Conservation (phyloP, 2,797 vertebrate species). For the Tragopan temminckii region DNA sequence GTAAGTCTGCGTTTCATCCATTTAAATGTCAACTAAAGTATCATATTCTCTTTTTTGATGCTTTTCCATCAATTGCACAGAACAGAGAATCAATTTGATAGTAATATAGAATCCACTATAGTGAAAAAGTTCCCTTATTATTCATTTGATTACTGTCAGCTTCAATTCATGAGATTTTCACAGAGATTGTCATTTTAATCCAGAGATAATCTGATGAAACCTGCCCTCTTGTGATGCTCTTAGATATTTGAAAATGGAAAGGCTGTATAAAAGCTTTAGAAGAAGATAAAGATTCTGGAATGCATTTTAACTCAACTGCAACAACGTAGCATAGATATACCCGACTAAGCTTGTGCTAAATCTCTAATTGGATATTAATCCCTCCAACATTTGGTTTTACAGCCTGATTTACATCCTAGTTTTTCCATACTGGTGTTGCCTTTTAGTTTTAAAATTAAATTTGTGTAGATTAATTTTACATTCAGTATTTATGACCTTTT, state of each 20-base stretch:
- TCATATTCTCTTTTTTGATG: background rate
- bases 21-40: background rate
- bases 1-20: background rate
- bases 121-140: background rate
- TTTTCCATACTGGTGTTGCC: background rate
- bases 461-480: background rate
- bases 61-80: background rate
- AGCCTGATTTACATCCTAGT: background rate
- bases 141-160: background rate
- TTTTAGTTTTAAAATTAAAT: background rate
- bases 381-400: background rate
- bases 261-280: background rate
- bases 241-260: background rate
- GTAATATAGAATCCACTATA: background rate
- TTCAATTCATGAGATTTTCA: background rate
- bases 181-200: background rate
- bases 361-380: background rate
- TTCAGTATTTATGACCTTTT: background rate
- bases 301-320: conserved; percentile 8
- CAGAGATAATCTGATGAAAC: background rate
- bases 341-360: background rate
- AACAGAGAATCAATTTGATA: background rate
- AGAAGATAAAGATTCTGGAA: background rate
- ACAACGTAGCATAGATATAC: background rate
- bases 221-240: background rate